Evolutionary conservation across 1,140 invertebrate species (phyloP), one percentile per base, ranked within the genome.

Genomic region (Akabosia matsudoensis): DNA sequence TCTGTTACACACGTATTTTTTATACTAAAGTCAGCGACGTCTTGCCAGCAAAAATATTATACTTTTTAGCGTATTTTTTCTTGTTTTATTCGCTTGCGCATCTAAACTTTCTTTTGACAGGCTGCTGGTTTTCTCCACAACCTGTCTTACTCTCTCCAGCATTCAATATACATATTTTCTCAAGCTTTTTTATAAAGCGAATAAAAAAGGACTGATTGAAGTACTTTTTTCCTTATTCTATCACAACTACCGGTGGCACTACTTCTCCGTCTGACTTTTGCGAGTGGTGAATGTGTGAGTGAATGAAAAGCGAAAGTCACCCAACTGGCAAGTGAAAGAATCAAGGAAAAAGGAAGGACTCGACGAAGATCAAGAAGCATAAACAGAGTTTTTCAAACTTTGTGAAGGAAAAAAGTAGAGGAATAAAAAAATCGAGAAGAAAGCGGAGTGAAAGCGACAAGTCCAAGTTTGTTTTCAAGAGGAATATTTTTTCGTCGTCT

Each of bases 161-260:
- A n/a, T n/a, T n/a, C 54, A 61, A n/a, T 14, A 24, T 61, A 24
- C 4, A 61, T 61, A 16, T 61, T 61, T 61, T 4, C 24, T 67
- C 4, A 4, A 22, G n/a, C 14, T 28, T 67, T 28, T 30, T 28
- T 7, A 3, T 28, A 30, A 67, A 67, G 31, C 13, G 30, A 31
- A 30, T 24, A 67, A 67, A 67, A 30, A 30, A 67, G 61, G 61
- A 67, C 61, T 67, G 61, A 67, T 67, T 67, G 61, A 67, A 67
- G 61, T 67, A 67, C 61, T 67, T 67, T 67, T 67, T 67, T 31
- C 28, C 61, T 67, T 22, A n/a, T 56, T 30, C 28, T 31, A 67
- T 31, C 61, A 67, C 61, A 4, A 45, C 37, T 45, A 45, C 37
- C n/a, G n/a, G n/a, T n/a, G n/a, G n/a, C 10, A 61, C 54, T 14